Percentiles rank a stretch among this genome's conserved stretches.
These are phyloP conservation scores for Noctua janthe DNA, from an alignment of 2,888 invertebrate genomes.

Conservation along the genomic window DNA sequence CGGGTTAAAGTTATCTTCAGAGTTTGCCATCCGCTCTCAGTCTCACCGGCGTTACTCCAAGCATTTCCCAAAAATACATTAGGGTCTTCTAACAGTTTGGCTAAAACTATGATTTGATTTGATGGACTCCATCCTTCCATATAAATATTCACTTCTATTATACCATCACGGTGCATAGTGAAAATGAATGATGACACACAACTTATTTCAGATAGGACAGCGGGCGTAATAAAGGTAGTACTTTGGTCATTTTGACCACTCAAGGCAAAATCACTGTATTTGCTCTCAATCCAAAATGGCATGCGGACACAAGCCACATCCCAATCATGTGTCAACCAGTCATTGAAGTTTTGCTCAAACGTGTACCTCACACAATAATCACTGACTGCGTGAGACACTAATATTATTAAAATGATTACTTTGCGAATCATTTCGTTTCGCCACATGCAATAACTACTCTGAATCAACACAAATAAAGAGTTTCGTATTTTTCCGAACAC, in stretches of 20 bases:
- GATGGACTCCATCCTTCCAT: background rate
- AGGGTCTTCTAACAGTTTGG: background rate
- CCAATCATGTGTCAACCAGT: conserved; percentile 66
- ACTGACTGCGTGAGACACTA: conserved; percentile 61
- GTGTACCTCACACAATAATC: conserved; percentile 68
- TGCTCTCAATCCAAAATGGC: conserved; percentile 66
- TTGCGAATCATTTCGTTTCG: conserved; percentile 57
- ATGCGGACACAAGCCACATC: conserved; percentile 59
- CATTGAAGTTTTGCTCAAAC: conserved; percentile 72
- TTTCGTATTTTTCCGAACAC: conserved; percentile 45
- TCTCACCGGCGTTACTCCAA: background rate
- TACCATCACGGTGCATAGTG: conserved; percentile 69
- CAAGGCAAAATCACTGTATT: conserved; percentile 61
- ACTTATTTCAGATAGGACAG: conserved; percentile 12
- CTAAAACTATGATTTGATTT: background rate
- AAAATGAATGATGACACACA: conserved; percentile 64
- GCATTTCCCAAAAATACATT: background rate
- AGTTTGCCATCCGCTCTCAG: conserved; percentile 7
- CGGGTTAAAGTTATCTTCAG: conserved; percentile 2
- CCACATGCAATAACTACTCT: conserved; percentile 45
- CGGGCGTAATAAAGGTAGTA: conserved; percentile 63
- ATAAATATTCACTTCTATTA: conserved; percentile 19
- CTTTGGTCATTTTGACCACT: conserved; percentile 67
- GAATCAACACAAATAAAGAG: conserved; percentile 53
- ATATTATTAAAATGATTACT: conserved; percentile 41